A percentile compares a stretch with the other conserved stretches of the same genome.
These are phyloP conservation scores for Amazona vittata DNA, from an alignment of 2,113 vertebrate genomes.

Conservation along the genomic window DNA sequence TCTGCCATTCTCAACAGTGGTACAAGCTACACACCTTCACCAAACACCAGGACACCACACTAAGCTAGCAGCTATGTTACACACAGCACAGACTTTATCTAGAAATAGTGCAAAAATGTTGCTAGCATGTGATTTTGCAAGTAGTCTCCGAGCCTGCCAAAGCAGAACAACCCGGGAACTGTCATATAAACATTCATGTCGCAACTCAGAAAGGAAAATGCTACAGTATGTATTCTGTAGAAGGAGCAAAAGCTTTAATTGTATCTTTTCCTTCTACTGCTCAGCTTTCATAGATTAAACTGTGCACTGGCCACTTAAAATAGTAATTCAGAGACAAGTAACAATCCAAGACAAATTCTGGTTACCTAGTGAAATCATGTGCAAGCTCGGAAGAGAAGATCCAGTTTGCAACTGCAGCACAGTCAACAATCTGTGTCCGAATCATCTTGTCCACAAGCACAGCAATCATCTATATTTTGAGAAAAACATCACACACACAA, in stretches of 20 bases:
- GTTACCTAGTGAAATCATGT: constrained; percentile 94
- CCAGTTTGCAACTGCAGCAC: constrained; percentile 97
- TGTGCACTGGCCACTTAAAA: not conserved
- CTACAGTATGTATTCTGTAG: fast-evolving
- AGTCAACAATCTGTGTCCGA: constrained; percentile 96
- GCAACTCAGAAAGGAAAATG: not conserved
- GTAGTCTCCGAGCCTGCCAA: not conserved
- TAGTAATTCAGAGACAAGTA: not conserved
- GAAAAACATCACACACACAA: not conserved
- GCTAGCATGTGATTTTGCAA: not conserved
- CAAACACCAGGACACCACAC: not conserved
- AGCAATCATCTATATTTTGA: constrained; percentile 86
- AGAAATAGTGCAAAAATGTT: not conserved
- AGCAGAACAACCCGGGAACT: not conserved
- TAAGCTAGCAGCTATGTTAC: fast-evolving
- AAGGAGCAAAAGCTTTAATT: not conserved
- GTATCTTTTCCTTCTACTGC: not conserved
- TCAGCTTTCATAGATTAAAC: not conserved
- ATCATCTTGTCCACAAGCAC: constrained; percentile 98
- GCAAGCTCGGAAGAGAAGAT: constrained; percentile 96
- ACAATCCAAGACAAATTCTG: not conserved
- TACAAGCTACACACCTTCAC: not conserved
- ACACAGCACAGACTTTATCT: not conserved
- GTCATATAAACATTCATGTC: not conserved
- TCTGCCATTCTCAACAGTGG: fast-evolving